Conservation (phyloP, 2,888 invertebrate species). For the Drosophila robusta region DNA sequence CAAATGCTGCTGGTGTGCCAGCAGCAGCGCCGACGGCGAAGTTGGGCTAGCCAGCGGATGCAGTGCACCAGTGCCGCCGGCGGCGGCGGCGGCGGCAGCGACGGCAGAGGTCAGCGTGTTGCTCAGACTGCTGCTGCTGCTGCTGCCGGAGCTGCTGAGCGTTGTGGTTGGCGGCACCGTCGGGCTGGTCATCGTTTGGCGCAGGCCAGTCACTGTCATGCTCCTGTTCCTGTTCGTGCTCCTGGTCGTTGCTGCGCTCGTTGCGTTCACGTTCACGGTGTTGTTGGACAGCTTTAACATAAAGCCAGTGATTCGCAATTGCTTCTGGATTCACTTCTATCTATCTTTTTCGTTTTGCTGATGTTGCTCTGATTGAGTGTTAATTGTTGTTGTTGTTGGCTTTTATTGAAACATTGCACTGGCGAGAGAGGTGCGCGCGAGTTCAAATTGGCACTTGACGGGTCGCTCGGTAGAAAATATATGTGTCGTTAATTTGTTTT, state of each 20-base stretch:
- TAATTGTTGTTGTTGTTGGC: conserved; percentile 21
- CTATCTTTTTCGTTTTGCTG: not conserved
- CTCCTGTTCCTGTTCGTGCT: conserved; percentile 63
- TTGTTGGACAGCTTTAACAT: conserved; percentile 85
- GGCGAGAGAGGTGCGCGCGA: conserved; percentile 32
- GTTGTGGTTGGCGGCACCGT: conserved; percentile 85
- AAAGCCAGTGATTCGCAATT: conserved; percentile 52
- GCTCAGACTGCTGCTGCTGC: conserved; percentile 49
- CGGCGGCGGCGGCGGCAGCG: conserved; percentile 41
- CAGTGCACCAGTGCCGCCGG: conserved; percentile 47
- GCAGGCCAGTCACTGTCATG: conserved; percentile 88
- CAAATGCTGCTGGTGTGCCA: conserved; percentile 79
- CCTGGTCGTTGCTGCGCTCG: conserved; percentile 29
- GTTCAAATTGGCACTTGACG: conserved; percentile 53
- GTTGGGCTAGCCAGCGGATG: conserved; percentile 72
- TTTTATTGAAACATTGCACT: conserved; percentile 61
- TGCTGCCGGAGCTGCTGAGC: conserved; percentile 63
- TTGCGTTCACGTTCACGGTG: conserved; percentile 40
- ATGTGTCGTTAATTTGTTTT: conserved; percentile 78
- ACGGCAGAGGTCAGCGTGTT: conserved; percentile 39
- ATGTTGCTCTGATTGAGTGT: conserved; percentile 7
- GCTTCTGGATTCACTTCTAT: conserved; percentile 14
- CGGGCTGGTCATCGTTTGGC: conserved; percentile 88
- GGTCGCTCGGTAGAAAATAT: conserved; percentile 45
- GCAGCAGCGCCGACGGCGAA: conserved; percentile 79